Evolutionary conservation across 2,888 invertebrate species (phyloP).

Genomic region (Gortyna flavago): DNA sequence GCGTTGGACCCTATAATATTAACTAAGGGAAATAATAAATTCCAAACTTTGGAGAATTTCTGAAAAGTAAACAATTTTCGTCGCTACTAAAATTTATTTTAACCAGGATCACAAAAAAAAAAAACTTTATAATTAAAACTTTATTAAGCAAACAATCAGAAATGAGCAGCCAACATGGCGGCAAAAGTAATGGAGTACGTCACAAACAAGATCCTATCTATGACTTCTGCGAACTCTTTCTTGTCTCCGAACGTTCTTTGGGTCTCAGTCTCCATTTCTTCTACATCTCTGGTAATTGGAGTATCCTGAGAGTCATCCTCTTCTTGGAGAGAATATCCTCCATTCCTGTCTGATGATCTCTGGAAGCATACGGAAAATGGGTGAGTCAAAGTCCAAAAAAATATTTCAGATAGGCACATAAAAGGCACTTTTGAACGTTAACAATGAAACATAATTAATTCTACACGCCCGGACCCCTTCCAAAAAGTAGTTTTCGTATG

Average conservation of each 20-base stretch:
- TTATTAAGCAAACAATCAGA: slow-evolving; percentile 60
- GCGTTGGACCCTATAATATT: too few relatives aligned
- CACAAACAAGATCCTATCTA: slow-evolving; percentile 82
- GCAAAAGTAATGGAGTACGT: slow-evolving; percentile 78
- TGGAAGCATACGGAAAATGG: slow-evolving; percentile 28
- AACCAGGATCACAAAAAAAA: background rate
- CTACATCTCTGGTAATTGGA: slow-evolving; percentile 73
- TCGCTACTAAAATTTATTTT: background rate
- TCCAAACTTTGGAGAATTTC: background rate
- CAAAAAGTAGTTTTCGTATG: too few relatives aligned
- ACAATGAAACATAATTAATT: too few relatives aligned
- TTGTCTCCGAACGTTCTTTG: slow-evolving; percentile 69
- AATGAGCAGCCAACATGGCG: slow-evolving; percentile 78
- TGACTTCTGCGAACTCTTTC: slow-evolving; percentile 78
- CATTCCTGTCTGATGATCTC: slow-evolving; percentile 73
- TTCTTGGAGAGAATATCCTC: slow-evolving; percentile 76
- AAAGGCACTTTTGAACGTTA: too few relatives aligned
- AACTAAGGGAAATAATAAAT: background rate
- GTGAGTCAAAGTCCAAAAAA: too few relatives aligned
- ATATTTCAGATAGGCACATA: too few relatives aligned
- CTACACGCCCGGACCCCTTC: too few relatives aligned
- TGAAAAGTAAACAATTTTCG: background rate
- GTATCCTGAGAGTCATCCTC: slow-evolving; percentile 73
- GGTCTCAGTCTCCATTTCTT: slow-evolving; percentile 82
- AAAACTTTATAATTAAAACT: background rate